Percentiles rank a stretch among this genome's conserved stretches.
phyloP scores from a whole-genome alignment of 1,140 invertebrate species.

The Bathynomus jamesi region DNA sequence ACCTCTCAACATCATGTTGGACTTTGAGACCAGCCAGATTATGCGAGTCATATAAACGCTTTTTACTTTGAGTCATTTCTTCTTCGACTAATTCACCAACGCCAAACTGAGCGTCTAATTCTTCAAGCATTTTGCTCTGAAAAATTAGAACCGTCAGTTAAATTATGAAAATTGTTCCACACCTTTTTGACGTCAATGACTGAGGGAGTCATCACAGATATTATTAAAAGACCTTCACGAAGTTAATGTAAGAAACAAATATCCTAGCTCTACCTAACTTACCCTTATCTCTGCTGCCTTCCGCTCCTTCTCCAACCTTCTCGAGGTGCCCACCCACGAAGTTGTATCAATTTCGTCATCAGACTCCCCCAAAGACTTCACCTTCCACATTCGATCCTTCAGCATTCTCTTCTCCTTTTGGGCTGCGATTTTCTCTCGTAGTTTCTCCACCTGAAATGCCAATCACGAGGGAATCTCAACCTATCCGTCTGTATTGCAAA shows the following conservation, averaged over 20 bases:
- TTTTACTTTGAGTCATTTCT: constrained; percentile 58
- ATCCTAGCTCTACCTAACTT: too few relatives aligned
- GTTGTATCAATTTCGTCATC: constrained; percentile 60
- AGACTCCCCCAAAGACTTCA: constrained; percentile 63
- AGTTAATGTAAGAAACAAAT: too few relatives aligned
- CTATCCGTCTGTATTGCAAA: too few relatives aligned
- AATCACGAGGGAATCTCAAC: neutral
- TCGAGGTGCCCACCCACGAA: constrained; percentile 74
- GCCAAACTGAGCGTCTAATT: constrained; percentile 92
- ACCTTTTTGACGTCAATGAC: too few relatives aligned
- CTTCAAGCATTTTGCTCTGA: constrained; percentile 83
- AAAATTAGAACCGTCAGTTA: too few relatives aligned
- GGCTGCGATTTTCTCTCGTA: constrained; percentile 68
- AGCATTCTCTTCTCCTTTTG: constrained; percentile 72
- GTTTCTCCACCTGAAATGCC: constrained; percentile 53
- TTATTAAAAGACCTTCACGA: too few relatives aligned
- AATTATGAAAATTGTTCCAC: too few relatives aligned
- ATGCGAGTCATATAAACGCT: constrained; percentile 55
- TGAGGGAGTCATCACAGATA: too few relatives aligned
- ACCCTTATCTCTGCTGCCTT: constrained; percentile 79
- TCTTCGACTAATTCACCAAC: constrained; percentile 72
- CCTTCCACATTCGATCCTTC: constrained; percentile 59
- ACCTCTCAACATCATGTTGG: constrained; percentile 66
- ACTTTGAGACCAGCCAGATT: constrained; percentile 79
- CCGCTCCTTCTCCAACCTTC: constrained; percentile 69